Conservation (phyloP, 2,113 vertebrate species). For the Junco hyemalis region DNA sequence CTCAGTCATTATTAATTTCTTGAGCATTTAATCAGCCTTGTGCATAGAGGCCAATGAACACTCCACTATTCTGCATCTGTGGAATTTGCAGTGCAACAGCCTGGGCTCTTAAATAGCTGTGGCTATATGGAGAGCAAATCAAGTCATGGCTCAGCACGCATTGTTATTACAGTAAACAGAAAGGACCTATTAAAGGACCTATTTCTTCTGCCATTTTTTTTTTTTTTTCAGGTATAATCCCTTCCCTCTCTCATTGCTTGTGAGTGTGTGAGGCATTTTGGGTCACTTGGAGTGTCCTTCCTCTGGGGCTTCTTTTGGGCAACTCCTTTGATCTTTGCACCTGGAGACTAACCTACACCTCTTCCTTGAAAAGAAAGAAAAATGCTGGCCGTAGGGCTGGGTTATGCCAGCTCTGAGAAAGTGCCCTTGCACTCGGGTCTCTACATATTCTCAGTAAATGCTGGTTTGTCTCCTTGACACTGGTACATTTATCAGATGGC, state of each 20-base stretch:
- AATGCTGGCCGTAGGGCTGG: not conserved
- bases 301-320: not conserved
- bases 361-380: not conserved
- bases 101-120: not conserved
- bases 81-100: not conserved
- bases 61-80: not conserved
- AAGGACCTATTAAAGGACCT: not conserved
- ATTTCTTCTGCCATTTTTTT: no score
- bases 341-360: not conserved
- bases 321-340: not conserved
- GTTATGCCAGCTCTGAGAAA: not conserved
- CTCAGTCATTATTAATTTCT: not conserved
- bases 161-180: not conserved
- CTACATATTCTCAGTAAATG: not conserved
- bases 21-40: not conserved
- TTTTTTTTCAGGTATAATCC: not conserved
- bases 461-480: not conserved
- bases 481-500: not conserved
- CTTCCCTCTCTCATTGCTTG: not conserved
- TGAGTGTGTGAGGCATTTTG: not conserved
- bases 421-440: not conserved
- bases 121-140: not conserved
- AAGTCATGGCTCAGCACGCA: not conserved
- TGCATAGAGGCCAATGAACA: not conserved
- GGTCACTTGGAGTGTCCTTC: not conserved